A percentile compares a stretch with the other conserved stretches of the same genome.
Conservation (phyloP, 1,140 invertebrate species). For the Planococcus citri region DNA sequence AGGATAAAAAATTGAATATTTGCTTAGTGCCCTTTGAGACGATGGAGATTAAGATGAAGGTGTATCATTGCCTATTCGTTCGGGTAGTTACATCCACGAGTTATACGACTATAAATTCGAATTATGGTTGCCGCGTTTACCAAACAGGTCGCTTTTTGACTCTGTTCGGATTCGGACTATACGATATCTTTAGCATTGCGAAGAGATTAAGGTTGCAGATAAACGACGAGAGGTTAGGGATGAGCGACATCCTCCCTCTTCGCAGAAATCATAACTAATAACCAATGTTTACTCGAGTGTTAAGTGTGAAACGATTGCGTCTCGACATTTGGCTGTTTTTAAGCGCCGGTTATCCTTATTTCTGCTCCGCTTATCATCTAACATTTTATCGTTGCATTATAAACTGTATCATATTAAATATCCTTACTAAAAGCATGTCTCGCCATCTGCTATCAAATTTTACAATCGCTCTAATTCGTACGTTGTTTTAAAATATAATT, state of each 20-base stretch:
- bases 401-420: conserved; percentile 14
- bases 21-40: too few relatives aligned
- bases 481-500: neutral
- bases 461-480: neutral
- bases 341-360: conserved; percentile 14
- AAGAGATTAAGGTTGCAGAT: conserved; percentile 12
- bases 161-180: neutral
- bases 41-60: neutral
- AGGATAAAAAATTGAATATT: too few relatives aligned
- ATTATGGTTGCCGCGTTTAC: neutral
- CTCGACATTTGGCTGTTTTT: conserved; percentile 16
- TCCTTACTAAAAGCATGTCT: neutral
- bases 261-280: conserved; percentile 14
- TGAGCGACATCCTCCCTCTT: neutral
- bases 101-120: neutral
- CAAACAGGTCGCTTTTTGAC: conserved; percentile 4
- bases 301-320: conserved; percentile 18
- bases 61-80: neutral
- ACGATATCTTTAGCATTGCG: neutral
- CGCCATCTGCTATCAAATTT: conserved; percentile 5
- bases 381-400: conserved; percentile 5
- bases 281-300: conserved; percentile 16
- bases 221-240: neutral
- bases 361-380: conserved; percentile 14
- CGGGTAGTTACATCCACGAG: neutral